These are phyloP conservation scores for Harpalus rufipes DNA, from an alignment of 2,888 invertebrate genomes.

Conservation along the genomic window DNA sequence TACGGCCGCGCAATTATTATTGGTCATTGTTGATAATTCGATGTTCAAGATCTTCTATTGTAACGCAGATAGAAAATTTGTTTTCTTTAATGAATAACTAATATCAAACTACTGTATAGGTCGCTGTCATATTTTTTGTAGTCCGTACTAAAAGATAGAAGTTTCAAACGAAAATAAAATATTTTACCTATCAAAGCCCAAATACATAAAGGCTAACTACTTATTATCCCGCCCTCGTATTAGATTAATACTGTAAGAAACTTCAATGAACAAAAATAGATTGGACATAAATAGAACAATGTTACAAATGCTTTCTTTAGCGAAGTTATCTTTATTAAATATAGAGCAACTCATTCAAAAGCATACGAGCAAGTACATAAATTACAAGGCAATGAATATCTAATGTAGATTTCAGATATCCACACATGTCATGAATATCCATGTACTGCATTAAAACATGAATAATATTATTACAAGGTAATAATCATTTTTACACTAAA, in stretches of 20 bases:
- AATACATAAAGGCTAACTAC: no score
- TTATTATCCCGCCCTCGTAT: no score
- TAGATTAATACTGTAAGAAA: not conserved
- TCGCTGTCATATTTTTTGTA: no score
- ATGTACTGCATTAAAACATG: conserved; percentile 24
- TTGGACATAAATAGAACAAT: not conserved
- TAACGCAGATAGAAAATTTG: no score
- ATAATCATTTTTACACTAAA: conserved; percentile 38
- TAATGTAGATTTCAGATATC: conserved; percentile 26
- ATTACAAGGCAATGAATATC: conserved; percentile 40
- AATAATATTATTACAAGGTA: conserved; percentile 44
- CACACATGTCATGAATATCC: conserved; percentile 22
- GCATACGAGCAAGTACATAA: conserved; percentile 8
- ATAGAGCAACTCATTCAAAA: conserved; percentile 26
- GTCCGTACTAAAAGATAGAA: no score
- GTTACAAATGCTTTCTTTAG: conserved; percentile 6
- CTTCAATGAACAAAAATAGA: not conserved
- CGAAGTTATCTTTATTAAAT: conserved; percentile 12
- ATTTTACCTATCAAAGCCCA: no score
- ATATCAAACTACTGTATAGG: no score
- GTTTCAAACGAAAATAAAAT: no score
- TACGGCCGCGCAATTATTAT: no score
- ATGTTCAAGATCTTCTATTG: no score
- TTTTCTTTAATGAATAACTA: no score
- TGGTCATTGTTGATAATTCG: no score